These are phyloP conservation scores for Poeciliopsis prolifica DNA, from an alignment of 2,113 vertebrate species.

Conservation along the genomic window DNA sequence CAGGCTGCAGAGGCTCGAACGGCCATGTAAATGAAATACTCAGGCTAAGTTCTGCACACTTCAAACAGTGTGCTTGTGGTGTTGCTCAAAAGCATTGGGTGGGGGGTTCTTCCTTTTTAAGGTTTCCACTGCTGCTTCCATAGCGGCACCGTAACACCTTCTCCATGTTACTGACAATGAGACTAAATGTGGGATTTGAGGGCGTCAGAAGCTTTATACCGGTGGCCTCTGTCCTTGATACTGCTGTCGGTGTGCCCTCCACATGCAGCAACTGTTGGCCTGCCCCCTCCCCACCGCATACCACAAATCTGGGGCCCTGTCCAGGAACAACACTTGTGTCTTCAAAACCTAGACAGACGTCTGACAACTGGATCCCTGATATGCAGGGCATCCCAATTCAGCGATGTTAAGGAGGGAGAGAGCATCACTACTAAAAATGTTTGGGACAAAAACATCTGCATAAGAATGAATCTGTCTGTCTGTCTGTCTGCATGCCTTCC, in stretches of 20 bases:
- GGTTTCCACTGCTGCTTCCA: background rate
- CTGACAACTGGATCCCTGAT: conserved; percentile 35
- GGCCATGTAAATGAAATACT: background rate
- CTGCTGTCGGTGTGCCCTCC: conserved; percentile 66
- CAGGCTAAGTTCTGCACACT: background rate
- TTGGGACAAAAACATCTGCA: no score
- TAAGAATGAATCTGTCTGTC: no score
- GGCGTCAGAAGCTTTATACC: conserved; percentile 49
- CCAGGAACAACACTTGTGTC: conserved; percentile 72
- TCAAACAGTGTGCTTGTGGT: background rate
- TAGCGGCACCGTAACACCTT: background rate
- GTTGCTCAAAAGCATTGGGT: background rate
- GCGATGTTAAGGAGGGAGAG: background rate
- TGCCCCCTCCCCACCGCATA: conserved; percentile 63
- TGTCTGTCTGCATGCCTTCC: no score
- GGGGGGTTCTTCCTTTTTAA: background rate
- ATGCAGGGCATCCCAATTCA: conserved; percentile 9
- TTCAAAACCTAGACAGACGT: conserved; percentile 52
- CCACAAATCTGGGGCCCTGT: conserved; percentile 63
- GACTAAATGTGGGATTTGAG: conserved; percentile 30
- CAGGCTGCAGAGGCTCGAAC: background rate
- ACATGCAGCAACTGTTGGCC: conserved; percentile 67
- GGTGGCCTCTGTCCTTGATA: conserved; percentile 71
- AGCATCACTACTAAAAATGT: conserved; percentile 4
- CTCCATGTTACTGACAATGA: background rate